These are phyloP conservation scores for Eubasilissa regina DNA, from an alignment of 1,140 invertebrate genomes.

Conservation along the genomic window DNA sequence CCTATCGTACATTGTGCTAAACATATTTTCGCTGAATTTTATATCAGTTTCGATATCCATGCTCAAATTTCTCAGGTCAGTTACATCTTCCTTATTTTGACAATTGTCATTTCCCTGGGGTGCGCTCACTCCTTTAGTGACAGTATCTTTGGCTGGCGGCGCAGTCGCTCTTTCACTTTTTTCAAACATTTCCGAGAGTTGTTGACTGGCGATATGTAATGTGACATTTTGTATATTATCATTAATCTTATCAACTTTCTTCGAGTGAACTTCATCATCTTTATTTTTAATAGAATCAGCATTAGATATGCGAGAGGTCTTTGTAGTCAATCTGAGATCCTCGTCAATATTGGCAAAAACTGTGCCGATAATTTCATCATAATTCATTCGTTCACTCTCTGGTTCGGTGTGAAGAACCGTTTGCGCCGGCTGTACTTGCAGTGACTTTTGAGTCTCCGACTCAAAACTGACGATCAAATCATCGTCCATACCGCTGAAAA, in stretches of 20 bases:
- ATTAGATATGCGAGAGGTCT: neutral
- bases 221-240: too few species aligned
- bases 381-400: conserved; percentile 35
- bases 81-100: conserved; percentile 34
- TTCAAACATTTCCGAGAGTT: neutral
- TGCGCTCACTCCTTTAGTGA: neutral
- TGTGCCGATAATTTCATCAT: conserved; percentile 36
- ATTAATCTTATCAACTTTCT: neutral
- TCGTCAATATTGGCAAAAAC: conserved; percentile 35
- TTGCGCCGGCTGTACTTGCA: neutral
- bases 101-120: neutral
- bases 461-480: conserved; percentile 14
- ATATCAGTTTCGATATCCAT: conserved; percentile 45
- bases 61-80: conserved; percentile 42
- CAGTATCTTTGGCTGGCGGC: neutral
- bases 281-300: neutral
- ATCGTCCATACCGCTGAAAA: neutral
- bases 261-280: too few species aligned
- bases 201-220: too few species aligned
- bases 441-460: conserved; percentile 20
- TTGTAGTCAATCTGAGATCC: conserved; percentile 14
- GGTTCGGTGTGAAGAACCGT: neutral
- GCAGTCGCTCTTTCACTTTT: neutral
- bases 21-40: conserved; percentile 36
- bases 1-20: conserved; percentile 26